Evolutionary conservation across 30 jellyfish, hydroid and myxozoan species (phyloP), one percentile per base, ranked within the genome.

Genomic region (Aurelia coerulea): DNA sequence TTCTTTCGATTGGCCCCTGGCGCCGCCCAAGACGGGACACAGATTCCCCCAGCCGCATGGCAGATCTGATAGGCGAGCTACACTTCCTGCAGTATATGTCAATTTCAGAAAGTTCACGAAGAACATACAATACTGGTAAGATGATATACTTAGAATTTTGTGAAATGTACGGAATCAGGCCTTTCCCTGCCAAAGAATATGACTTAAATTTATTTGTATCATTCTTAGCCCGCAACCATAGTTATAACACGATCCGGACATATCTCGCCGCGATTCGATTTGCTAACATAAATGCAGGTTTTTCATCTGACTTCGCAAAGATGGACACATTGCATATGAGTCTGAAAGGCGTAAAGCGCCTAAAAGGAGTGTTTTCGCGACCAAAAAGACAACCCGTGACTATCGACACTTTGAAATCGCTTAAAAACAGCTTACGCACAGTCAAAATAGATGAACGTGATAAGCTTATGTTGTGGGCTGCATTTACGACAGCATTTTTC

Each of bases 41-140:
- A 39, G 66, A 72, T 72, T 15, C 82, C 82, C 4, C 82, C 82
- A 3, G 64, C 33, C n/a, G 66, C 68, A 12, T 35, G 64, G 82
- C 23, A 39, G n/a, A 12, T 50, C 42, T 72, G 10, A 50, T 2
- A 41, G 70, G 64, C 7, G 82, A 72, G 35, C 82, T 72, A 37
- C 46, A 37, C 46, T 37, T 37, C 46, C 46, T 37, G 46, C 46
- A 37, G 4, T 37, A 37, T 37, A 15, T 12, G n/a, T 32, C 82
- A 2, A 39, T 72, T 4, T 65, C 82, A 72, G 23, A 65, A 16
- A 23, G 68, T 15, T 72, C 82, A 16, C 33, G 35, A 39, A 32
- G 82, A 3, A 72, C 82, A 16, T 72, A 72, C 46, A 12, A 10
- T 4, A 37, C 46, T 4, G 46, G 46, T 37, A 37, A 37, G 46